Evolutionary conservation across 2,888 invertebrate species (phyloP).

Genomic region (Lacanobia oleracea): DNA sequence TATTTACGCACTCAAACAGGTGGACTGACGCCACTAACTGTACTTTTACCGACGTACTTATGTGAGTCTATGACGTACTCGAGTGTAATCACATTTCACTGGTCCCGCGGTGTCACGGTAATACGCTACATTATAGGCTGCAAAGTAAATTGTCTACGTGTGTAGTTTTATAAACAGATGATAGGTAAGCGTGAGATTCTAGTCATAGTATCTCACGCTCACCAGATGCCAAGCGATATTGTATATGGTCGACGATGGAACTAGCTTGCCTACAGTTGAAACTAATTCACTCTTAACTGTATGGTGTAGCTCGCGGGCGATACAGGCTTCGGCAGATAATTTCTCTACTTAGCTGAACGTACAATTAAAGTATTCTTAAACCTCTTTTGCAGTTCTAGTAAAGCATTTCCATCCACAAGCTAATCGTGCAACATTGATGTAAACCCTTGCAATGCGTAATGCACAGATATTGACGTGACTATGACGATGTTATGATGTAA

Average conservation of each 20-base stretch:
- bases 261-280: background rate
- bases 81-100: constrained; percentile 49
- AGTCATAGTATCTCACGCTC: background rate
- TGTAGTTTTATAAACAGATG: constrained; percentile 6
- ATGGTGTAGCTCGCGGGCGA: background rate
- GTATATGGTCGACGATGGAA: background rate
- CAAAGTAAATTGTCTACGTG: constrained; percentile 22
- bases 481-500: constrained; percentile 24
- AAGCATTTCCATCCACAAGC: constrained; percentile 11
- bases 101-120: constrained; percentile 15
- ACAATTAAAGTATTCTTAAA: background rate
- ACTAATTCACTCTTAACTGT: background rate
- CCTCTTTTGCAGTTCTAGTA: background rate
- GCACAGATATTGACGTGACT: constrained; percentile 20
- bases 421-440: constrained; percentile 5
- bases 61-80: constrained; percentile 42
- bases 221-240: background rate
- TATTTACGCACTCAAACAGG: constrained; percentile 20
- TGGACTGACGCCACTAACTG: constrained; percentile 16
- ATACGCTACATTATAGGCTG: constrained; percentile 15
- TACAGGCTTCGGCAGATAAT: background rate
- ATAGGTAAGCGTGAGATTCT: background rate
- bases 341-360: background rate
- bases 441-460: constrained; percentile 38
- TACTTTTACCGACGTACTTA: constrained; percentile 20